Conservation (phyloP, 2,888 invertebrate species). For the Netelia melanura region DNA sequence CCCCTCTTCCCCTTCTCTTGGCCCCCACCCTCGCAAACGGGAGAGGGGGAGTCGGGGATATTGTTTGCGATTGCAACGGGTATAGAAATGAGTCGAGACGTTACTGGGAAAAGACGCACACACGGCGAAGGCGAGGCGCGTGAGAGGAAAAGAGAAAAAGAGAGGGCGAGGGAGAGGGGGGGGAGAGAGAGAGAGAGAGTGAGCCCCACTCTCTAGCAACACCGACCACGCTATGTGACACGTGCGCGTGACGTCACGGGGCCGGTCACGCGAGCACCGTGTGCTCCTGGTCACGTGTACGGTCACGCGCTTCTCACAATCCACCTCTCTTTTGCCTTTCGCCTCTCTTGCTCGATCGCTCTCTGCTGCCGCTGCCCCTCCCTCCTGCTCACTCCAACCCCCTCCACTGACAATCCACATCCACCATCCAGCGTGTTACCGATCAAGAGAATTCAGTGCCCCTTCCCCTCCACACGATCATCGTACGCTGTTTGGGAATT, state of each 20-base stretch:
- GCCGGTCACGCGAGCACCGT: conserved; percentile 84
- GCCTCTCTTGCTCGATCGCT: conserved; percentile 11
- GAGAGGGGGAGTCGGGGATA: conserved; percentile 1
- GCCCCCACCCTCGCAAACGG: too few species aligned
- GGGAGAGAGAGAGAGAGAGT: conserved; percentile 60
- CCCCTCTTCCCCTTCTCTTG: too few species aligned
- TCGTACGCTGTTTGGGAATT: conserved; percentile 36
- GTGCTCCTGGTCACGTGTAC: conserved; percentile 84
- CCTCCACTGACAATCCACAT: background rate
- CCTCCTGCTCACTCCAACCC: conserved; percentile 6
- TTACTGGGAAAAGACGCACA: conserved; percentile 74
- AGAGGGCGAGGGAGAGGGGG: conserved; percentile 67
- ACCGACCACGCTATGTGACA: conserved; percentile 83
- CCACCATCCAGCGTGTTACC: background rate
- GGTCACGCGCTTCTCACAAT: conserved; percentile 81
- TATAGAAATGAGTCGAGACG: conserved; percentile 74
- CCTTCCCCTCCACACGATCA: background rate
- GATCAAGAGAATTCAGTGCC: conserved; percentile 17
- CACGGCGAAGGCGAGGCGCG: conserved; percentile 60
- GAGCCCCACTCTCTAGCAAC: conserved; percentile 61
- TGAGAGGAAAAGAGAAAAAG: conserved; percentile 67
- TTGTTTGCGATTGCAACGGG: conserved; percentile 32
- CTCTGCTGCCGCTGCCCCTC: background rate
- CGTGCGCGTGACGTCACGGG: conserved; percentile 84
- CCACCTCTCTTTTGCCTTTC: conserved; percentile 54